Evolutionary conservation across 1,140 invertebrate species (phyloP).

Genomic region (Sesamia nonagrioides): DNA sequence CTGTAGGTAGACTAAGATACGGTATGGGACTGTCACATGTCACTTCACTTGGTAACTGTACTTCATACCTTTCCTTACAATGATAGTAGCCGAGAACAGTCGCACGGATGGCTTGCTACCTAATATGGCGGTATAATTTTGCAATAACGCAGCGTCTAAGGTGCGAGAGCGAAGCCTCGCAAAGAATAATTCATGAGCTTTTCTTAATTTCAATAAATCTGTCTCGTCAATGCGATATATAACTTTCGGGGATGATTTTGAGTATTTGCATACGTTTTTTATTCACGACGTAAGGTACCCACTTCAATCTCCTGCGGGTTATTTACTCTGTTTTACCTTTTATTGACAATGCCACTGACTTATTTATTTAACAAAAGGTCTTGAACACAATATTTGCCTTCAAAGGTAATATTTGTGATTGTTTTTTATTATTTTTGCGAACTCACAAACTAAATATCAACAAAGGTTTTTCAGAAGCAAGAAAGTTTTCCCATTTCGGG

Average conservation of each 20-base stretch:
- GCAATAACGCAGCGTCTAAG: slow-evolving; percentile 37
- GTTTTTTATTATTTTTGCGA: slow-evolving; percentile 1
- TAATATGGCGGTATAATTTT: slow-evolving; percentile 45
- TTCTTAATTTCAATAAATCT: slow-evolving; percentile 46
- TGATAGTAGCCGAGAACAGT: slow-evolving; percentile 30
- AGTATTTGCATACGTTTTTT: slow-evolving; percentile 34
- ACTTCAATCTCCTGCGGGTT: neutral
- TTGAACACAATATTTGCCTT: slow-evolving; percentile 23
- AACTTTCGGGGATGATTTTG: slow-evolving; percentile 9
- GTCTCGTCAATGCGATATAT: slow-evolving; percentile 33
- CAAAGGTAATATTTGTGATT: neutral
- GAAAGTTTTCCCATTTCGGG: slow-evolving; percentile 13
- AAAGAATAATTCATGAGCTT: slow-evolving; percentile 50
- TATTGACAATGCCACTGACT: slow-evolving; percentile 23
- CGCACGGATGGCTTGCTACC: slow-evolving; percentile 34
- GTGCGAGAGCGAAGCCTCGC: slow-evolving; percentile 21
- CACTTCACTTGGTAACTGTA: slow-evolving; percentile 46
- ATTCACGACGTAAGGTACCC: neutral
- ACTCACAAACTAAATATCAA: neutral
- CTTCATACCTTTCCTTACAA: slow-evolving; percentile 46
- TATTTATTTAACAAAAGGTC: neutral
- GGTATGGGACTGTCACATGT: slow-evolving; percentile 35
- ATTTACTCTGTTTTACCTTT: slow-evolving; percentile 4
- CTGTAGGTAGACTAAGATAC: slow-evolving; percentile 31
- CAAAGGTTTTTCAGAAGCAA: neutral